Evolutionary conservation across 1,140 invertebrate species (phyloP), one percentile per base, ranked within the genome.

Genomic region (Drosophila subpulchrella): DNA sequence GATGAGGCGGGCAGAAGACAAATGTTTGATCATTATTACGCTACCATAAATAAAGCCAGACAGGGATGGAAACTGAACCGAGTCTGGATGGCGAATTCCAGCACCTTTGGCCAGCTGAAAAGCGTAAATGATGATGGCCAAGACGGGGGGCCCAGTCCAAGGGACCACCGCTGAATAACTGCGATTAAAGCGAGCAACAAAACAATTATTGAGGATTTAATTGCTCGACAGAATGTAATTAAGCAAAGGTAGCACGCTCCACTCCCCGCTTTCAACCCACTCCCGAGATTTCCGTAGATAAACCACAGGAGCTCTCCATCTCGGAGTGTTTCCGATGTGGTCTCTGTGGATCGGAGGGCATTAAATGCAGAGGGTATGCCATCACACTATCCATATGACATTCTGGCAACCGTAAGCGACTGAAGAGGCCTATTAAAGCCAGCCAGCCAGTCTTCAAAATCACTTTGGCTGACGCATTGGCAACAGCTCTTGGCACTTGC

Each of bases 141-240:
- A 47, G 53, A 24, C 30, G 24, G 34, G 24, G 42, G 56, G 1
- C 30, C 6, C 8, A 6, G 17, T 1, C 27, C 38, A 46, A 54
- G 36, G 34, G 48, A 55, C 36, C 30, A 60, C 58, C 72, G 75
- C 82, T 82, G 84, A 88, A 88, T 88, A 88, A 88, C 84, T 89
- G 83, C 72, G 72, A 78, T 86, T 86, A 78, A 86, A 86, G 82
- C 81, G 82, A 61, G 70, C 72, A 80, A 88, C 84, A 88, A 88
- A 88, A 88, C 83, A 88, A 88, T 88, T 88, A 88, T 88, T 88
- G 83, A 88, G 83, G 84, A 80, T 88, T 88, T 88, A 88, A 88
- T 89, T 88, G 79, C 83, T 89, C 73, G 80, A 89, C 83, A 83
- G 78, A 88, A 89, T 89, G 84, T 89, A 88, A 88, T 88, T 88